phyloP scores from a whole-genome alignment of 2,113 vertebrate species.

The Ia io region DNA sequence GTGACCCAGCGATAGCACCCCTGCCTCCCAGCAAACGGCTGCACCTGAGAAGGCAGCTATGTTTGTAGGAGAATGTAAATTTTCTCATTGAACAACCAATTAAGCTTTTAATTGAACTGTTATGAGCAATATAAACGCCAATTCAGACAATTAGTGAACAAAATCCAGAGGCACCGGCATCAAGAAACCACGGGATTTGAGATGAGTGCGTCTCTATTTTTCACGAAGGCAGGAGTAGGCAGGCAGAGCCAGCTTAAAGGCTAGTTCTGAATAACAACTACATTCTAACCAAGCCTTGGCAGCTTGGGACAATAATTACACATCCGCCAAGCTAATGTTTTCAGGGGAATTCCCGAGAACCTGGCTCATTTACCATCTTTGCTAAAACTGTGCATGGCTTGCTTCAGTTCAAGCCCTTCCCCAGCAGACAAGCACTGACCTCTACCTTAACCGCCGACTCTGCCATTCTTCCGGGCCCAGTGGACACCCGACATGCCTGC shows the following conservation, averaged over 20 bases:
- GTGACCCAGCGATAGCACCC: accelerated
- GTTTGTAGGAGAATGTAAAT: not conserved
- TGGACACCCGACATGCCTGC: not conserved
- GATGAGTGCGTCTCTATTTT: not conserved
- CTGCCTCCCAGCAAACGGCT: not conserved
- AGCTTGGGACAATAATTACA: conserved; percentile 16
- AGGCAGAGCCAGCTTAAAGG: not conserved
- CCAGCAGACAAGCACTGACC: not conserved
- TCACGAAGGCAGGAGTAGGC: not conserved
- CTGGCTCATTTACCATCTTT: not conserved
- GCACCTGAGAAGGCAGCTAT: not conserved
- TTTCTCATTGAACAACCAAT: conserved; percentile 6
- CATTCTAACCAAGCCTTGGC: conserved; percentile 18
- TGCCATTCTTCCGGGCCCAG: not conserved
- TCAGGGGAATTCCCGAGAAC: not conserved
- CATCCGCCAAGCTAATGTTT: not conserved
- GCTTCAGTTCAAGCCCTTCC: not conserved
- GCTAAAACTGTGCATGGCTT: not conserved
- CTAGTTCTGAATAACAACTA: conserved; percentile 11
- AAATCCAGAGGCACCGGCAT: not conserved
- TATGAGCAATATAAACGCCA: conserved; percentile 36
- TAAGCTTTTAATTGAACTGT: conserved; percentile 45
- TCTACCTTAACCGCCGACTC: not conserved
- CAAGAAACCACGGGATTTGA: not conserved
- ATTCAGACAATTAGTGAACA: conserved; percentile 20